Evolutionary conservation across 2,797 vertebrate species (phyloP).

Genomic region (Clarias laeviceps): DNA sequence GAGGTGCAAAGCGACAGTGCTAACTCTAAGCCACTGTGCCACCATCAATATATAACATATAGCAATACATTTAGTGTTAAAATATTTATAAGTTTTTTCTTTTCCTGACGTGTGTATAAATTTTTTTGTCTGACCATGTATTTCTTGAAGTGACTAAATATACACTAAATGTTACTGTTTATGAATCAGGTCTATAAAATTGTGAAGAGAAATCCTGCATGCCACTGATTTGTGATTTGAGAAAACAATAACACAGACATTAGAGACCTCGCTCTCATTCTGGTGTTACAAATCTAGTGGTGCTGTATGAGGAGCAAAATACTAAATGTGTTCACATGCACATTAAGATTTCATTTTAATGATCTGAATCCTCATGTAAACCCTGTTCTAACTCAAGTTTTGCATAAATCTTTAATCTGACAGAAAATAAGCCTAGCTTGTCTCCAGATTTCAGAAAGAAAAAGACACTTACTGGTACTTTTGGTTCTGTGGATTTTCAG

Average conservation of each 20-base stretch:
- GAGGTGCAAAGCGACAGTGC: too few species aligned
- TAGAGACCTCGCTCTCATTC: not conserved
- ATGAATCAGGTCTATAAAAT: not conserved
- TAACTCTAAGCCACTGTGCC: too few species aligned
- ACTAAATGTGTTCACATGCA: not conserved
- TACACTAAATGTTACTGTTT: not conserved
- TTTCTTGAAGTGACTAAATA: not conserved
- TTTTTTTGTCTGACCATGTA: too few species aligned
- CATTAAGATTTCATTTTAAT: not conserved
- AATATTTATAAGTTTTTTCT: too few species aligned
- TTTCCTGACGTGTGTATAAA: too few species aligned
- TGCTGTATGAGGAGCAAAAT: not conserved
- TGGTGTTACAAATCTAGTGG: not conserved
- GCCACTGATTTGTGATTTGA: too few species aligned
- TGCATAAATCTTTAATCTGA: not conserved
- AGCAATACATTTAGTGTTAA: too few species aligned
- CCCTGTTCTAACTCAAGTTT: too few species aligned
- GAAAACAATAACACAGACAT: not conserved
- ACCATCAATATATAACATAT: too few species aligned
- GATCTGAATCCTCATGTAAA: not conserved
- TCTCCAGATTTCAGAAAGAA: not conserved
- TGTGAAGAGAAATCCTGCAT: not conserved
- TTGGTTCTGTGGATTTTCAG: not conserved
- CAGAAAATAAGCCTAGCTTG: not conserved
- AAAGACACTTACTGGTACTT: not conserved